Conservation (phyloP, 2,113 vertebrate genomes). For the Camarhynchus parvulus region DNA sequence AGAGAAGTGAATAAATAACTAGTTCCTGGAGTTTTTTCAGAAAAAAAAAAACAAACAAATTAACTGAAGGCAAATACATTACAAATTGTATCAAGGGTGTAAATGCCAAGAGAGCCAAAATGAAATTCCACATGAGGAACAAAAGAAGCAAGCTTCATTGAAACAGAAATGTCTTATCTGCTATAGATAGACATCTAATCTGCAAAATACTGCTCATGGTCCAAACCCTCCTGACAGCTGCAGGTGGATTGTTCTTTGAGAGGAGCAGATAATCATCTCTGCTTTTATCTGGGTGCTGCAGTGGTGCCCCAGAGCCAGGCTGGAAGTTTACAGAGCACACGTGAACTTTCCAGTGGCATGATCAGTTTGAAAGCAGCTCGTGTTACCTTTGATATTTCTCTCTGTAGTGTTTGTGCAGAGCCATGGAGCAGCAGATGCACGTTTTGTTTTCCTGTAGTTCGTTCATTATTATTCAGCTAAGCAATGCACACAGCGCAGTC, state of each 20-base stretch:
- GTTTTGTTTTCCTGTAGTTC: neutral
- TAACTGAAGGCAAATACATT: neutral
- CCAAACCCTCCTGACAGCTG: neutral
- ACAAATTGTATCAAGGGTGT: neutral
- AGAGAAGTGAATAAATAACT: neutral
- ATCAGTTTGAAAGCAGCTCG: conserved; percentile 1
- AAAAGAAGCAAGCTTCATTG: neutral
- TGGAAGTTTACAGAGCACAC: conserved; percentile 3
- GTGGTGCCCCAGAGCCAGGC: conserved; percentile 44
- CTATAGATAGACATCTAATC: neutral
- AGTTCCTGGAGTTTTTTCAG: neutral
- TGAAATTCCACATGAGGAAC: neutral
- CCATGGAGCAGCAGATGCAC: neutral
- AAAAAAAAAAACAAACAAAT: neutral
- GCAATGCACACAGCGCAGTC: neutral
- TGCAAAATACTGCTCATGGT: neutral
- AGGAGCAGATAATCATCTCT: conserved; percentile 20
- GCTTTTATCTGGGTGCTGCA: conserved; percentile 55
- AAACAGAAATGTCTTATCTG: neutral
- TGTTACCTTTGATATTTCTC: conserved; percentile 55
- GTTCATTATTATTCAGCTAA: neutral
- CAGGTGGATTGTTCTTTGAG: neutral
- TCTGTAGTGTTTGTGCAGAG: neutral
- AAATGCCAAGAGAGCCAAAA: neutral
- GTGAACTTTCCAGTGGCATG: conserved; percentile 9